A percentile compares a stretch with the other conserved stretches of the same genome.
These are phyloP conservation scores for Cordylochernes scorpioides DNA, from an alignment of 2,888 invertebrate genomes.

Conservation along the genomic window DNA sequence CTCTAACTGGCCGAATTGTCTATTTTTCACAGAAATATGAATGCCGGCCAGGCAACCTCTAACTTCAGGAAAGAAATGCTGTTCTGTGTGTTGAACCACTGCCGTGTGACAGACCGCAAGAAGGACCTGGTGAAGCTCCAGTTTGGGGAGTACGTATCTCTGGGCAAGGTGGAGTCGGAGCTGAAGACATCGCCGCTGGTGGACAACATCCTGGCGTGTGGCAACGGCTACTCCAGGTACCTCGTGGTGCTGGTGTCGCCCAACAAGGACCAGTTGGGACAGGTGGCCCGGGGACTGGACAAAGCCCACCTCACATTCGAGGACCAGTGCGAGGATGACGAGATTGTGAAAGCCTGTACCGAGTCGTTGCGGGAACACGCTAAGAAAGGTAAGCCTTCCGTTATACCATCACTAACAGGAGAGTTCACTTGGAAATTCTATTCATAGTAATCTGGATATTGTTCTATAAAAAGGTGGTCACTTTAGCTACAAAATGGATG, in stretches of 20 bases:
- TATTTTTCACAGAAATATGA: no score
- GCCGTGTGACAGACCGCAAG: constrained; percentile 15
- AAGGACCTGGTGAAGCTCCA: constrained; percentile 89
- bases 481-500: no score
- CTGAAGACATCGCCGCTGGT: constrained; percentile 76
- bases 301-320: constrained; percentile 5
- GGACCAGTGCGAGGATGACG: constrained; percentile 11
- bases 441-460: no score
- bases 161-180: constrained; percentile 85
- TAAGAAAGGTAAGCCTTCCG: constrained; percentile 8
- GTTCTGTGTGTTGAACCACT: no score
- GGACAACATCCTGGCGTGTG: constrained; percentile 92
- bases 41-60: no score
- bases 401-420: no score
- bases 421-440: no score
- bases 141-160: constrained; percentile 88
- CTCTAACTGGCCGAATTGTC: no score
- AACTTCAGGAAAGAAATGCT: no score
- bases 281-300: constrained; percentile 8
- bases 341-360: constrained; percentile 3
- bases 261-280: constrained; percentile 17
- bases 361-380: constrained; percentile 5
- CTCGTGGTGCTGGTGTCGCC: constrained; percentile 79
- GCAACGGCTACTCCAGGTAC: constrained; percentile 53
- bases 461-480: no score